These are phyloP conservation scores for Acropora yongei DNA, from an alignment of 64 coral and sea anemone genomes.

Conservation along the genomic window DNA sequence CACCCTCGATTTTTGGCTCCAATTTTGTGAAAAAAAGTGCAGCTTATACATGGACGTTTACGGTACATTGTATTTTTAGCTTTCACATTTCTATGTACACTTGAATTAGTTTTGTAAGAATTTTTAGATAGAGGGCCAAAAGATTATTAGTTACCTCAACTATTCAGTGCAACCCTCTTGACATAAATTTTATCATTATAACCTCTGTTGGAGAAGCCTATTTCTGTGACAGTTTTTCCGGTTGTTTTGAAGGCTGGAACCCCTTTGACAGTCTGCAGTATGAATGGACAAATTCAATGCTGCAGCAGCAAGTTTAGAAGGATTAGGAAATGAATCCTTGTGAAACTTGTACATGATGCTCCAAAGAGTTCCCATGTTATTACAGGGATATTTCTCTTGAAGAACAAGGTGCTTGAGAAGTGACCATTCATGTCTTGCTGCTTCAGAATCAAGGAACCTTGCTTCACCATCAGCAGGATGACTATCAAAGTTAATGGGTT, in stretches of 20 bases:
- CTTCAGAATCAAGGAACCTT: constrained; percentile 39
- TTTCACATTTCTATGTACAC: too few species aligned
- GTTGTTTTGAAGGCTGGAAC: constrained; percentile 3
- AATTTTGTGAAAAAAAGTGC: too few species aligned
- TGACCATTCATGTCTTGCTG: constrained; percentile 30
- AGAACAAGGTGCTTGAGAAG: constrained; percentile 48
- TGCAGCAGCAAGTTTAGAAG: constrained; percentile 43
- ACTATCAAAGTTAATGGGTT: constrained; percentile 42
- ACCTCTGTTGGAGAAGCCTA: constrained; percentile 30
- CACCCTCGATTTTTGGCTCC: too few species aligned
- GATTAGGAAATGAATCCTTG: constrained; percentile 56
- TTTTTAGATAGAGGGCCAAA: too few species aligned
- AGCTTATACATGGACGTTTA: too few species aligned
- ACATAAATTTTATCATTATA: neutral
- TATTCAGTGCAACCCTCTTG: too few species aligned
- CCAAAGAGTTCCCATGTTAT: constrained; percentile 53
- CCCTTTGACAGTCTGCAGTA: constrained; percentile 37
- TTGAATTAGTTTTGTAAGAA: too few species aligned
- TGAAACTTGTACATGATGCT: constrained; percentile 54
- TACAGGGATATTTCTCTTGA: constrained; percentile 4
- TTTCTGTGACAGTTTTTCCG: constrained; percentile 37
- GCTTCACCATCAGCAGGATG: constrained; percentile 7
- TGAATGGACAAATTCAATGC: constrained; percentile 52
- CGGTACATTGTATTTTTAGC: too few species aligned
- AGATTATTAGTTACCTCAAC: too few species aligned